These are phyloP conservation scores for Periophthalmodon schlosseri DNA, from an alignment of 2,113 vertebrate genomes.

Conservation along the genomic window DNA sequence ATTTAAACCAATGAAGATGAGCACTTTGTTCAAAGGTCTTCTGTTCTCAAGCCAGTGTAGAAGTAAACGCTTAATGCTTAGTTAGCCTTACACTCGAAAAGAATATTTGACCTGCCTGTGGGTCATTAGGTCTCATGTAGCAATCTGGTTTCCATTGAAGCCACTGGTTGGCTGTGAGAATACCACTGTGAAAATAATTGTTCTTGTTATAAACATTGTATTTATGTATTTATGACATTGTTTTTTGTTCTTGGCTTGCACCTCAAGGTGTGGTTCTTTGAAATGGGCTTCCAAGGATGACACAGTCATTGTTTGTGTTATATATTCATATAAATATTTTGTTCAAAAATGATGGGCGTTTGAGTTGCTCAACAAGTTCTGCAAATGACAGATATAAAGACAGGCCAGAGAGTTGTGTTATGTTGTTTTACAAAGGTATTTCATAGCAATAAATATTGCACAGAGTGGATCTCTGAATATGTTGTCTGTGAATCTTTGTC, in stretches of 20 bases:
- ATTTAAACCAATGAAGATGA: constrained; percentile 8
- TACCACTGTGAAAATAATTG: constrained; percentile 41
- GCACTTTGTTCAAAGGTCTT: constrained; percentile 20
- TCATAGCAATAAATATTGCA: constrained; percentile 68
- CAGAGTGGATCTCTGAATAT: constrained; percentile 56
- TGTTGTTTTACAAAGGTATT: constrained; percentile 51
- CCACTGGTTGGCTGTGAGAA: constrained; percentile 62
- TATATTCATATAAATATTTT: constrained; percentile 55
- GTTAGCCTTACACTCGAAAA: constrained; percentile 48
- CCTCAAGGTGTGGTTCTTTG: constrained; percentile 43
- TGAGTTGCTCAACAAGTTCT: constrained; percentile 17
- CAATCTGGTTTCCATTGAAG: constrained; percentile 57
- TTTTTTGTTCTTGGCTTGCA: constrained; percentile 12
- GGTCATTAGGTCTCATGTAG: constrained; percentile 61
- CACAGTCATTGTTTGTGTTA: constrained; percentile 46
- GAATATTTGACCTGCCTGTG: constrained; percentile 50
- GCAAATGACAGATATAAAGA: constrained; percentile 42
- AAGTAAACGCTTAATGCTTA: neutral
- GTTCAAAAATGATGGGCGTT: constrained; percentile 28
- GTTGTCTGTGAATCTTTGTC: constrained; percentile 16
- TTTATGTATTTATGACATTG: constrained; percentile 34
- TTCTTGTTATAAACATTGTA: constrained; percentile 64
- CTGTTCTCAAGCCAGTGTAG: neutral
- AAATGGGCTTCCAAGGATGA: constrained; percentile 65
- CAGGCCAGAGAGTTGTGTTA: constrained; percentile 25